Conservation (phyloP, 1,140 invertebrate species). For the Brachionus angularis region DNA sequence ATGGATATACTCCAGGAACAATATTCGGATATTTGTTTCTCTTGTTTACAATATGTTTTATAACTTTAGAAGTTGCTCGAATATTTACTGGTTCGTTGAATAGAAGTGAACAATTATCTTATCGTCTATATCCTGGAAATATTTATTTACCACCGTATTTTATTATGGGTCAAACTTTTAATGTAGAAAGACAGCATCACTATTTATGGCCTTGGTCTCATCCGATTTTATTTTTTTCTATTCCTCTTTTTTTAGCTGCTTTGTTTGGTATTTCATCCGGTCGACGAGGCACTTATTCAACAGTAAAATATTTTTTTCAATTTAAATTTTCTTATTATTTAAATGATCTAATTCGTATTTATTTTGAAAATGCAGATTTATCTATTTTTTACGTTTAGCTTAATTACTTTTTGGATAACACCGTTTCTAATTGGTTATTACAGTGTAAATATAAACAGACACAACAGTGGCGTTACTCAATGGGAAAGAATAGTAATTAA, state of each 20-base stretch:
- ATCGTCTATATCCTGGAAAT: constrained; percentile 29
- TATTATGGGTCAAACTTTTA: not conserved
- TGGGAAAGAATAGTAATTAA: not conserved
- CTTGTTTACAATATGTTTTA: not conserved
- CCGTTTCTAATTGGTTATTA: constrained; percentile 13
- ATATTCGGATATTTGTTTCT: not conserved
- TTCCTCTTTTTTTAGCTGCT: constrained; percentile 16
- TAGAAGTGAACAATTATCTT: not conserved
- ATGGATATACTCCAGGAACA: not conserved
- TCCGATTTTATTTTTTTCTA: not conserved
- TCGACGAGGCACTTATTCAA: constrained; percentile 19
- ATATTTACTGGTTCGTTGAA: constrained; percentile 11
- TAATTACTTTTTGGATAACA: not conserved
- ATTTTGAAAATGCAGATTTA: too few species aligned
- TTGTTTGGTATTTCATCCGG: constrained; percentile 3
- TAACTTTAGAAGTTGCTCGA: constrained; percentile 4
- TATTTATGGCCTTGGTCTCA: constrained; percentile 38
- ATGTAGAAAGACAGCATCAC: constrained; percentile 16
- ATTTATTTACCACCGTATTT: constrained; percentile 26
- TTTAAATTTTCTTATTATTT: not conserved
- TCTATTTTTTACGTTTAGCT: constrained; percentile 15
- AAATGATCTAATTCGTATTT: too few species aligned
- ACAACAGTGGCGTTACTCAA: constrained; percentile 10
- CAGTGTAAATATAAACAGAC: constrained; percentile 4
- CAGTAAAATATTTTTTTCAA: not conserved